Base-by-base conservation (phyloP, 2,888 invertebrate species). In the Oxyteleia sp. region DNA sequence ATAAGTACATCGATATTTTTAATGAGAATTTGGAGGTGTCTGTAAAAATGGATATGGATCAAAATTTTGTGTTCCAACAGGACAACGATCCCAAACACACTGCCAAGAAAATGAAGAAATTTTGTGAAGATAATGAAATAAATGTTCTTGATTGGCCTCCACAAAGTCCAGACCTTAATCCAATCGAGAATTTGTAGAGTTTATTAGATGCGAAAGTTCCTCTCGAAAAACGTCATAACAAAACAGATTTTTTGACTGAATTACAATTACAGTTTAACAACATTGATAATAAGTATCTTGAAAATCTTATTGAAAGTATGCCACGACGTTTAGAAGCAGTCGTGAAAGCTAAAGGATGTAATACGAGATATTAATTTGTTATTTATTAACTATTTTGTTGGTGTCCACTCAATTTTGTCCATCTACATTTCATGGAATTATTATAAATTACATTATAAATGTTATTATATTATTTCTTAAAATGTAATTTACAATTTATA, bases 291-390 rank as follows among this genome's bases (percentile, higher is more conserved):
- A 4, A 55, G 18, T n/a, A 55, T 18, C 38, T 55, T 20, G 35
- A 20, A 11, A 55, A 35, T 55, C 55, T 38, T 11, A 38, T 55
- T 7, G 35, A 55, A 38, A 55, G 55, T 35, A 55, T 55, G 55
- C 55, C 55, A 18, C 35, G 20, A 38, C 35, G 35, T 5, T 38
- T 55, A 20, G 55, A 35, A 38, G 55, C 55, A 35, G 35, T 55
- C 15, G 11, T 55, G 35, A 55, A 55, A 38, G 38, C 55, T 20
- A 55, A 35, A 55, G 55, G 55, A 55, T 18, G 55, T 38, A 18
- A 55, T 55, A 55, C 35, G 10, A 74, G 63, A 53, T 74, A 63
- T 10, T 63, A 74, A 74, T n/a, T n/a, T n/a, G n/a, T n/a, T n/a
- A n/a, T n/a, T n/a, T n/a, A n/a, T n/a, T n/a, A n/a, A n/a, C n/a